Percentiles rank a stretch among this genome's conserved stretches.
phyloP scores from a whole-genome alignment of 2,113 vertebrate genomes.

The Charadrius vociferus region DNA sequence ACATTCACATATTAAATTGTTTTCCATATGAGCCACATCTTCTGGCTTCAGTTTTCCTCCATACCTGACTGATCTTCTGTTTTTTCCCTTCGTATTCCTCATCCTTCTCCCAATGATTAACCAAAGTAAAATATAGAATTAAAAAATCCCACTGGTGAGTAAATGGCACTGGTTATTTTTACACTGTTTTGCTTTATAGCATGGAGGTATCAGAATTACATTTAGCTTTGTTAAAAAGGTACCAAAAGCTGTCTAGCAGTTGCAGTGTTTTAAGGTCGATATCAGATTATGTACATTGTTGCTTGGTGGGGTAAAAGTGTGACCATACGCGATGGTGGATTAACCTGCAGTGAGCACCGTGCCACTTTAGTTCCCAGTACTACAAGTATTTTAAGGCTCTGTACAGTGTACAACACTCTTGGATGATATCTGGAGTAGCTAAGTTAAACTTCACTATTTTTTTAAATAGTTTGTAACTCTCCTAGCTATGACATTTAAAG shows the following conservation, averaged over 20 bases:
- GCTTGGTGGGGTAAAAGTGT: neutral
- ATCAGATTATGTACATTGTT: neutral
- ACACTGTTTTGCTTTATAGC: neutral
- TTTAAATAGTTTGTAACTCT: neutral
- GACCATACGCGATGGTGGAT: neutral
- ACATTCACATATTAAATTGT: neutral
- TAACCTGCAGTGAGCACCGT: neutral
- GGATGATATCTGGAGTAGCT: neutral
- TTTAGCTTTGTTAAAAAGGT: constrained; percentile 27
- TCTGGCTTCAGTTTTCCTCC: neutral
- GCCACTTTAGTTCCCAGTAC: neutral
- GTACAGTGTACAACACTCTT: neutral
- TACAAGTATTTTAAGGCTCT: neutral
- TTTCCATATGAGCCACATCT: neutral
- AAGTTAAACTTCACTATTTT: neutral
- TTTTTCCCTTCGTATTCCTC: neutral
- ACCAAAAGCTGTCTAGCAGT: neutral
- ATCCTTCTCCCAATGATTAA: neutral
- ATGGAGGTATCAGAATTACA: neutral
- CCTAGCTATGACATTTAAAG: neutral
- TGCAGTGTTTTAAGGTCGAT: neutral
- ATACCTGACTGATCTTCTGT: neutral
- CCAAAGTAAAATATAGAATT: neutral
- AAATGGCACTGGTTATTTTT: neutral
- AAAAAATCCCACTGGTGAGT: neutral